Base-by-base conservation (phyloP, 2,797 vertebrate species). In the Serranus cabrilla region DNA sequence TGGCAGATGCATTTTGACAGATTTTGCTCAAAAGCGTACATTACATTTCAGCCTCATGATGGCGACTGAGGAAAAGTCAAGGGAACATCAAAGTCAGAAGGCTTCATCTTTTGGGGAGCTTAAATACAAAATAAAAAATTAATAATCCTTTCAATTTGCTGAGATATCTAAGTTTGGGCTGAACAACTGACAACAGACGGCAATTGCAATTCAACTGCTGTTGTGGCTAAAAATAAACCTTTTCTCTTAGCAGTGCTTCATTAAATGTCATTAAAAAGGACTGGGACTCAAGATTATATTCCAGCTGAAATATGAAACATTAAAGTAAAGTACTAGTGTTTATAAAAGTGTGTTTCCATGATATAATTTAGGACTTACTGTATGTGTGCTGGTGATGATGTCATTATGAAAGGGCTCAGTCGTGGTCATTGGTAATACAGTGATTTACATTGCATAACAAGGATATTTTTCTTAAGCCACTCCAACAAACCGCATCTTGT, bases 221-320 rank as follows among this genome's bases (percentile, higher is more conserved):
- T 13, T 55, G 18, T 20, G 9, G 13, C 45, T 49, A 37, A 51
- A 51, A 51, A 51, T 65, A 64, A 64, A 51, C 3, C 20, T 64
- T 7, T 5, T 3, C 54, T 18, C 27, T 18, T 50, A 23, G 34
- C 6, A 34, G 34, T 9, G 5, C 34, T 34, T 7, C 34, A 34
- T 34, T 34, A 34, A 1, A 34, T 7, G 5, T 34, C 34, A 34
- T 34, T 34, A 34, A 34, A 34, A 34, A 34, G 34, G 34, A 34
- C 34, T 34, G 34, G 8, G 5, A 34, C 34, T 3, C 27, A 31
- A 31, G 27, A 7, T 43, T 43, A 9, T 21, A 37, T 50, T 39
- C 9, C n/a, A 63, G 17, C 46, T 55, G 13, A 37, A 42, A 51
- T 17, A 17, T 39, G 11, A 16, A 56, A 31, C 46, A 20, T 16